Evolutionary conservation across 2,113 vertebrate species (phyloP).

Genomic region (Mohoua ochrocephala): DNA sequence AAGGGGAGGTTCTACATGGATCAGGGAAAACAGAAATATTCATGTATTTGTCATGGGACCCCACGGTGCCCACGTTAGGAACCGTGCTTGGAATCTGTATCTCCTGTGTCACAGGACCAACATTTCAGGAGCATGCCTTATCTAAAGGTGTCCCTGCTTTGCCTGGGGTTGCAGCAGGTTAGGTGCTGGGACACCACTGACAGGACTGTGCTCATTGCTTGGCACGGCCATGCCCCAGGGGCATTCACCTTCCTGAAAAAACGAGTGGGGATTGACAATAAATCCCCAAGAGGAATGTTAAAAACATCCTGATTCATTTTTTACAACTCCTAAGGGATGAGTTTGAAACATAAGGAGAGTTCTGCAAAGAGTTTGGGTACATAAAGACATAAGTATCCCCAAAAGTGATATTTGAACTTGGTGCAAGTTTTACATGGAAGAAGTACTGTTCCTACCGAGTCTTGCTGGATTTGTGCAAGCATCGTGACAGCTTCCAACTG

Average conservation of each 20-base stretch:
- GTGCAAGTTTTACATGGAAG: neutral
- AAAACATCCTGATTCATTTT: neutral
- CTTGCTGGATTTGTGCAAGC: neutral
- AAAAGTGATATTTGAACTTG: neutral
- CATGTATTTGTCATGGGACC: neutral
- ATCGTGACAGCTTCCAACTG: neutral
- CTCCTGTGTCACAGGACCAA: neutral
- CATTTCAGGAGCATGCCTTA: neutral
- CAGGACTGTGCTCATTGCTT: neutral
- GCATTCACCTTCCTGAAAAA: neutral
- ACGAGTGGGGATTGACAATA: neutral
- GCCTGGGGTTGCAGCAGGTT: neutral
- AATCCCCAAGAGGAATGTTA: neutral
- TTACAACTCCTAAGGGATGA: neutral
- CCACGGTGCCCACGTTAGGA: neutral
- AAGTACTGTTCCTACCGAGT: neutral
- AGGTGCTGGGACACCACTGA: neutral
- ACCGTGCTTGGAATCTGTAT: neutral
- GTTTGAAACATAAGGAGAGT: neutral
- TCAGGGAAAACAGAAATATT: neutral
- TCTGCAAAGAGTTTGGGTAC: neutral
- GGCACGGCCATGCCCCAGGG: neutral
- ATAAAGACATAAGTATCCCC: neutral
- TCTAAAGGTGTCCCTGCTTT: neutral
- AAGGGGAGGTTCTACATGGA: neutral